Base-by-base conservation (phyloP, 2,888 invertebrate species). In the Sminthurinus aureus region DNA sequence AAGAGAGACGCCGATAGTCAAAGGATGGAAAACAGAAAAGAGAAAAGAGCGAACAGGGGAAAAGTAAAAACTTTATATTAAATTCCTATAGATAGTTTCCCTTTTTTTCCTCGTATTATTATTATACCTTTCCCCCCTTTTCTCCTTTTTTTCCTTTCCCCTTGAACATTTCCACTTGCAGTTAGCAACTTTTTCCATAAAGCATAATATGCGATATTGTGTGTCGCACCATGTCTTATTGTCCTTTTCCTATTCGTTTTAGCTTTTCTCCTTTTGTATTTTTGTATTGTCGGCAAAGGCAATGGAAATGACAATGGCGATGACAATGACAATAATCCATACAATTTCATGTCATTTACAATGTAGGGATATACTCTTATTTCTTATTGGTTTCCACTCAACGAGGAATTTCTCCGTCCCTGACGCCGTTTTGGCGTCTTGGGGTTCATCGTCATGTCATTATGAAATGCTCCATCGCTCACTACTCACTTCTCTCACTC, bases 271-370 rank as follows among this genome's bases (percentile, higher is more conserved):
- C 6, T 38, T 38, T 38, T 38, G 3, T 38, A 6, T 38, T 38
- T 38, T 38, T 38, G 38, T 22, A n/a, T 75, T 51, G 38, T 51
- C 58, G 58, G 3, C 71, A 24, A 26, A 12, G 38, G 6, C 3
- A 6, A 38, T 38, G 38, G 6, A 6, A 6, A 38, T 38, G 38
- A 38, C 38, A 38, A 38, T 38, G 38, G 38, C 38, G 6, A 77
- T 20, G 76, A 76, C 78, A 38, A 77, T 20, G 76, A 76, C 78
- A 80, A 80, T 77, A 84, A 77, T 84, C 84, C 84, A 84, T 84
- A 71, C 81, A 71, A 84, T 81, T 84, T 81, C 77, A 20, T 80
- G 81, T 84, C 84, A 84, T 84, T 83, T 76, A 64, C 79, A 71
- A 24, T 71, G 26, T 38, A 38, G 3, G 3, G 6, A 38, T 38